These are phyloP conservation scores for Manacus vitellinus DNA, from an alignment of 2,113 vertebrate genomes.

Conservation along the genomic window DNA sequence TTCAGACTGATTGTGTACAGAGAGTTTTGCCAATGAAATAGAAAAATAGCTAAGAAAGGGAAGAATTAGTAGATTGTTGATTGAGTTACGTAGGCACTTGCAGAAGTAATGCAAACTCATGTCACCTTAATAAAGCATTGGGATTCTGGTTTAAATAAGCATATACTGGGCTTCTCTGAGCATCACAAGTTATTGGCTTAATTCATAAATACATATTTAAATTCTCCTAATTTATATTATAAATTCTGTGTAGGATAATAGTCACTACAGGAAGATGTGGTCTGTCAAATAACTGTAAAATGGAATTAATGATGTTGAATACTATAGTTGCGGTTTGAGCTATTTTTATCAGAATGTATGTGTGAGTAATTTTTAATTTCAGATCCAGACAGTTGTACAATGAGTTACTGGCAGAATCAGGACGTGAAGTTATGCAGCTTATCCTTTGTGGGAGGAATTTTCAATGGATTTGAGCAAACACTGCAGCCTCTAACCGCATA, in stretches of 20 bases:
- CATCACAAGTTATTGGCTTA: not conserved
- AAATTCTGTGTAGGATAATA: not conserved
- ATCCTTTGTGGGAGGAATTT: not conserved
- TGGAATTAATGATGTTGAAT: not conserved
- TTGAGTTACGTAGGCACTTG: not conserved
- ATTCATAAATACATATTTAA: not conserved
- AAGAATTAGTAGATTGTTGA: not conserved
- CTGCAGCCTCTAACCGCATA: not conserved
- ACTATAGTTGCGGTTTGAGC: not conserved
- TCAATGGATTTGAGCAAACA: not conserved
- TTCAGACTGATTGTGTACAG: not conserved
- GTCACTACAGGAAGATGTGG: not conserved
- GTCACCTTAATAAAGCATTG: not conserved
- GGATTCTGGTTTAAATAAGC: not conserved
- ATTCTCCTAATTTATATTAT: not conserved
- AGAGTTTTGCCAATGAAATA: not conserved
- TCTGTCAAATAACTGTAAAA: not conserved
- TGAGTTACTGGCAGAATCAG: conserved; percentile 13
- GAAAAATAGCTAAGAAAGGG: not conserved
- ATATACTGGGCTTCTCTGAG: not conserved
- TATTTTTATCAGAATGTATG: not conserved
- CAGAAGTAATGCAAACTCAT: not conserved
- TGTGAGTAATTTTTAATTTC: not conserved
- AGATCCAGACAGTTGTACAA: not conserved
- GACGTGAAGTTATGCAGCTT: not conserved